These are phyloP conservation scores for Mesoclemmys tuberculata DNA, from an alignment of 2,113 vertebrate genomes.

Conservation along the genomic window DNA sequence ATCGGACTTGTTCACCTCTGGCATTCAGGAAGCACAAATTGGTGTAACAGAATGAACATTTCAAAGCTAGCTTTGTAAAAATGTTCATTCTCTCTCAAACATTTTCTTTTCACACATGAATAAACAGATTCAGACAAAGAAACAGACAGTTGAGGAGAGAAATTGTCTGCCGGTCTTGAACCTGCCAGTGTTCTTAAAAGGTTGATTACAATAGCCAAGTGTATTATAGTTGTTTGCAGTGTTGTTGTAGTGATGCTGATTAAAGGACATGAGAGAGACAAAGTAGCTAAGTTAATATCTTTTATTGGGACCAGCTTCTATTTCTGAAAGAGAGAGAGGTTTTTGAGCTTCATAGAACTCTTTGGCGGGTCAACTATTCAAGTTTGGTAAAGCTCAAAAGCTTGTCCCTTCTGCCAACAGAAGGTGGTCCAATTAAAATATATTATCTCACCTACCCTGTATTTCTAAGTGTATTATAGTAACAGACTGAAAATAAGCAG, in stretches of 20 bases:
- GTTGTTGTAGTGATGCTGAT: too few species aligned
- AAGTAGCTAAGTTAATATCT: too few species aligned
- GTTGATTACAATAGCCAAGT: neutral
- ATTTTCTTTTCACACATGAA: neutral
- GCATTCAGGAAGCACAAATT: neutral
- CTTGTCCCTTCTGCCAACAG: neutral
- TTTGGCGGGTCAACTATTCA: too few species aligned
- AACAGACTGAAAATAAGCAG: neutral
- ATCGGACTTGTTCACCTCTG: neutral
- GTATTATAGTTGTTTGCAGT: neutral
- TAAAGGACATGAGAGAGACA: too few species aligned
- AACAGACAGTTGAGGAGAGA: neutral
- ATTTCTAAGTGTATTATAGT: neutral
- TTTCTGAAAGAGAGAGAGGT: too few species aligned
- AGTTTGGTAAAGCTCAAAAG: neutral
- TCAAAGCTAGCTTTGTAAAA: neutral
- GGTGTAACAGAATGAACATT: neutral
- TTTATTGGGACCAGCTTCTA: too few species aligned
- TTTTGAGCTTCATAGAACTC: too few species aligned
- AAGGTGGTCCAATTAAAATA: neutral
- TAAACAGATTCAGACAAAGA: neutral
- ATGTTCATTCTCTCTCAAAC: neutral
- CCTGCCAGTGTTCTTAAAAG: neutral
- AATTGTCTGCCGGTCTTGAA: too few species aligned
- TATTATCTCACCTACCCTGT: neutral